phyloP scores from a whole-genome alignment of 1,140 invertebrate genomes.

The Philotrypesis tridentata region DNA sequence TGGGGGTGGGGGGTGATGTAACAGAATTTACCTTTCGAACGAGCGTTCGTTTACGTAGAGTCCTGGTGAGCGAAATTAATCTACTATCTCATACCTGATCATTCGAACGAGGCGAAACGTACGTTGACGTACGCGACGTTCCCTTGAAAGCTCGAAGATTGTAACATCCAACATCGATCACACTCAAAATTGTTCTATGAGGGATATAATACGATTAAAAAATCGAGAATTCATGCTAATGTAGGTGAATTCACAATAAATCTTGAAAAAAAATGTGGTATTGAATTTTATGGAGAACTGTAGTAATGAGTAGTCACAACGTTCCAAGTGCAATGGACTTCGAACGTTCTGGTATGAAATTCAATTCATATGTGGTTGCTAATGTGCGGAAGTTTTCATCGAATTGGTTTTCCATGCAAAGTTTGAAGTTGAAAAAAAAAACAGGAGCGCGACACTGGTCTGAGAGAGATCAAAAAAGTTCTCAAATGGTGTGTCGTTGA shows the following conservation, averaged over 20 bases:
- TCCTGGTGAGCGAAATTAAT: slow-evolving; percentile 2
- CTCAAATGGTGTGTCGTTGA: not conserved
- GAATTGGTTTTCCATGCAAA: slow-evolving; percentile 23
- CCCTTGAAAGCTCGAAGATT: slow-evolving; percentile 27
- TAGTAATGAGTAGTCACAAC: not conserved
- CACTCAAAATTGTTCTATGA: slow-evolving; percentile 19
- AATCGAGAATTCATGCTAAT: slow-evolving; percentile 14
- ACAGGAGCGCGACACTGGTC: not conserved
- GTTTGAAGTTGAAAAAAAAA: not conserved
- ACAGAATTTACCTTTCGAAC: slow-evolving; percentile 46
- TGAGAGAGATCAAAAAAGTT: slow-evolving; percentile 18
- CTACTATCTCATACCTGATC: not conserved
- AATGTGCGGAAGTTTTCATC: not conserved
- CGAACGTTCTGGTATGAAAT: not conserved
- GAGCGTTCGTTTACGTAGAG: slow-evolving; percentile 27
- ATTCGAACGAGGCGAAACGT: not conserved
- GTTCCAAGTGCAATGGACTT: not conserved
- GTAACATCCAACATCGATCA: slow-evolving; percentile 10
- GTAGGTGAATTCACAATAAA: not conserved
- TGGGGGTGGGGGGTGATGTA: slow-evolving; percentile 25
- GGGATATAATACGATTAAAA: not conserved
- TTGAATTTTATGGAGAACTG: not conserved
- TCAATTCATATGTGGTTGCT: slow-evolving; percentile 9
- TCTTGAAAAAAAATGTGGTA: not conserved
- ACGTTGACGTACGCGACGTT: not conserved